Base-by-base conservation (phyloP, 1,140 invertebrate species). In the fruit fly (Drosophila melanogaster) region DNA sequence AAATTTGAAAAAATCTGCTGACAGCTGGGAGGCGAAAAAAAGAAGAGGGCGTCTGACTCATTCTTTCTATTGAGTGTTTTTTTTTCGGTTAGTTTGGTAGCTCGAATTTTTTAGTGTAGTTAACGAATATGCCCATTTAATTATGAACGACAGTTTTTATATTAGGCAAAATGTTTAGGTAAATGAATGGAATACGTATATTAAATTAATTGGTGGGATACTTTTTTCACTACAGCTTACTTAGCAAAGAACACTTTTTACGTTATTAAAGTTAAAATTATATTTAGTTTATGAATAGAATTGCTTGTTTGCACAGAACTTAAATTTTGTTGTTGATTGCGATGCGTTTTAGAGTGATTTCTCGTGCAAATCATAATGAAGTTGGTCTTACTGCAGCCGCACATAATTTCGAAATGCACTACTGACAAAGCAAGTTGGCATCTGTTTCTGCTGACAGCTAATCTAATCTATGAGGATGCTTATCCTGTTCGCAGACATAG, bases 391-490 rank as follows among this genome's bases (percentile, higher is more conserved):
- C 6, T 14, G 37, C 22, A 46, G 49, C 47, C 49, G 37, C 49
- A 46, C 60, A 54, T 46, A 67, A 55, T 67, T 69, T 69, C 2
- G 24, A 10, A 46, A 65, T 26, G 33, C 33, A 46, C 41, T 62
- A 46, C 41, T 62, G 33, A 33, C 43, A 47, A 22, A 15, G 62
- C 33, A 40, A 67, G 40, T 53, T 47, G 49, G 64, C 62, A 54
- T 38, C 66, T 69, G 66, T 55, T 67, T 55, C 61, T 69, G 66
- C 49, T 53, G 60, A 67, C 60, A 67, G 64, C 60, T 66, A 67
- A 66, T 67, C 62, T 43, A 53, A 67, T 53, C 64, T 66, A 67
- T 67, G 60, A 53, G 64, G 62, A 67, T 65, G 64, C 64, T 43
- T 66, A 67, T 67, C 64, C 61, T 67, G 61, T 66, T 22, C 44